Evolutionary conservation across 1,140 invertebrate species (phyloP).

Genomic region (Drosophila rhopaloa): DNA sequence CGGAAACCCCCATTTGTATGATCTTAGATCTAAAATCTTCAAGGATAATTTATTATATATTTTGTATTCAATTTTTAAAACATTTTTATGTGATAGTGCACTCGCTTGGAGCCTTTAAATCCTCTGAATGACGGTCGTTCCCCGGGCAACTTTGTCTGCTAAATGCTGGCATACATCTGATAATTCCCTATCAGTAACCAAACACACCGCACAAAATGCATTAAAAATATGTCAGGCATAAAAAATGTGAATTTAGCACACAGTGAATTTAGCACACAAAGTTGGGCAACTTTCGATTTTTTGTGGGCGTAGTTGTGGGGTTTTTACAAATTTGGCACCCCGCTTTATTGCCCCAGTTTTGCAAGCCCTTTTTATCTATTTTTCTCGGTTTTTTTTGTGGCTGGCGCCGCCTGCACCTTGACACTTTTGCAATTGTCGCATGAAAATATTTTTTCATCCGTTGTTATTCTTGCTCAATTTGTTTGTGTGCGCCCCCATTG

Average conservation of each 20-base stretch:
- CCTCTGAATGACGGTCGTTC: constrained; percentile 14
- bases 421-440: constrained; percentile 55
- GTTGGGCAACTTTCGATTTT: constrained; percentile 47
- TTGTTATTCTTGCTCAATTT: constrained; percentile 52
- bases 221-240: constrained; percentile 41
- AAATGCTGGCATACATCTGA: constrained; percentile 24
- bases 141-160: constrained; percentile 22
- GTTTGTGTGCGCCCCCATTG: constrained; percentile 36
- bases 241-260: constrained; percentile 11
- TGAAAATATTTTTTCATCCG: constrained; percentile 46
- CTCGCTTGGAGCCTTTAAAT: constrained; percentile 4
- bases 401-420: constrained; percentile 50
- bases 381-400: constrained; percentile 8
- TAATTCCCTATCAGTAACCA: constrained; percentile 24
- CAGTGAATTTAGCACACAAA: constrained; percentile 18
- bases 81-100: too few relatives aligned
- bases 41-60: too few relatives aligned
- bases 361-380: constrained; percentile 18
- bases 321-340: constrained; percentile 37
- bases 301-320: constrained; percentile 15
- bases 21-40: neutral
- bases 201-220: constrained; percentile 27
- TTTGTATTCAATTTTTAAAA: neutral
- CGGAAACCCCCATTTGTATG: too few relatives aligned
- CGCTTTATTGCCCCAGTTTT: constrained; percentile 45